Evolutionary conservation across 1,140 invertebrate species (phyloP).

Genomic region (Portunus trituberculatus): DNA sequence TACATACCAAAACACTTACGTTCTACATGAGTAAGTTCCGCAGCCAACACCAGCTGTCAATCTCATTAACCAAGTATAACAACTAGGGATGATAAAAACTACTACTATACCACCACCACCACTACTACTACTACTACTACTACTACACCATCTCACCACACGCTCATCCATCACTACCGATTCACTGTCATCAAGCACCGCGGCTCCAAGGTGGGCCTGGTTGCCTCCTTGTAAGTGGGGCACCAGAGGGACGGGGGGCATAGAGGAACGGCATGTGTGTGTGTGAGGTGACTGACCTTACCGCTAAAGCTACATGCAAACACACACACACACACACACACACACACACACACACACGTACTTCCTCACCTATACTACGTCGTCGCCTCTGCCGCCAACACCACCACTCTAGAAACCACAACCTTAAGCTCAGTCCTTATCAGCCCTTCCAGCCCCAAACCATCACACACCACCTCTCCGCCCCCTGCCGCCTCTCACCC

Average conservation of each 20-base stretch:
- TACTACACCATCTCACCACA: not conserved
- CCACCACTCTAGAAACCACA: no score
- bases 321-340: not conserved
- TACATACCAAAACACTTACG: not conserved
- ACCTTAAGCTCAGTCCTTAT: not conserved
- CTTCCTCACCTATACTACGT: no score
- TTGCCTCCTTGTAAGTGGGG: not conserved
- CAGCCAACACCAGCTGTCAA: no score
- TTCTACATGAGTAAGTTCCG: not conserved
- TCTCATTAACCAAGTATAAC: not conserved
- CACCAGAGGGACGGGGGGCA: not conserved
- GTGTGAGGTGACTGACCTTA: not conserved
- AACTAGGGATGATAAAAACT: not conserved
- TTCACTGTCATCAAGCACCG: not conserved
- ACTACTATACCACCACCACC: constrained; percentile 1
- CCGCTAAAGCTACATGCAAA: not conserved
- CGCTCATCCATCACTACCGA: not conserved
- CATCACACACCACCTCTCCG: not conserved
- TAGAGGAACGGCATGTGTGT: not conserved
- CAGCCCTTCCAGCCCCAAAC: not conserved
- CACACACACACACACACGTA: not conserved
- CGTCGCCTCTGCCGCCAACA: no score
- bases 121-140: not conserved
- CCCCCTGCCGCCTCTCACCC: not conserved
- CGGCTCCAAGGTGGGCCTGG: not conserved